Evolutionary conservation across 2,113 vertebrate genomes (phyloP).

Genomic region (Trachemys scripta): DNA sequence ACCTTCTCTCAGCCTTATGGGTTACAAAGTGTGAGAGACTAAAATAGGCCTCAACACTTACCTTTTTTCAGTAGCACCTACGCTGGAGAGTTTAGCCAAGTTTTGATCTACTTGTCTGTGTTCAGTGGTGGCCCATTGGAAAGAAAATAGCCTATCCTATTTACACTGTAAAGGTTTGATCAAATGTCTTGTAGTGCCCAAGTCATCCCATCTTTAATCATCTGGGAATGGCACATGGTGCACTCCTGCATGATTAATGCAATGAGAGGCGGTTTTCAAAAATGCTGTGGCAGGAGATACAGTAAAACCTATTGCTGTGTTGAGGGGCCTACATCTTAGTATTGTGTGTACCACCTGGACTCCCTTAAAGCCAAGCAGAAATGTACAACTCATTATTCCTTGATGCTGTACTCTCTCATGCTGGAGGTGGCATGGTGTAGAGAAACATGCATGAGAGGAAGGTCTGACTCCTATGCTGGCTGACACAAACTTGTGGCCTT

Average conservation of each 20-base stretch:
- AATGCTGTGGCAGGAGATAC: neutral
- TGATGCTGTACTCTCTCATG: neutral
- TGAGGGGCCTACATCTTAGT: neutral
- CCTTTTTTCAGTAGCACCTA: neutral
- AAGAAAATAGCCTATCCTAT: fast-evolving
- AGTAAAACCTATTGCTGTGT: neutral
- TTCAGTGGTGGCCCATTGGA: neutral
- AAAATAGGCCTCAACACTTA: conserved; percentile 12
- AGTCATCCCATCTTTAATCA: neutral
- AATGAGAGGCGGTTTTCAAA: neutral
- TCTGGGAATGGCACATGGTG: neutral
- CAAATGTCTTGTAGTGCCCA: neutral
- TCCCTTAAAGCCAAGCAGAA: neutral
- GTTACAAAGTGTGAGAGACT: neutral
- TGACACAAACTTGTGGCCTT: neutral
- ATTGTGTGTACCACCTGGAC: conserved; percentile 35
- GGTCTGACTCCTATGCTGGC: neutral
- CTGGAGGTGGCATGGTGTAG: neutral
- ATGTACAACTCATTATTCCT: fast-evolving
- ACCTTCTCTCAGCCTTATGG: too few relatives aligned
- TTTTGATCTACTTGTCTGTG: neutral
- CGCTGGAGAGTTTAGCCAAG: neutral
- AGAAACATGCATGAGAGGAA: neutral
- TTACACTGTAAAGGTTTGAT: neutral
- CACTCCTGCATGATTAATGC: neutral